Evolutionary conservation across 2,797 vertebrate genomes (phyloP).

Genomic region (Syngnathus acus): DNA sequence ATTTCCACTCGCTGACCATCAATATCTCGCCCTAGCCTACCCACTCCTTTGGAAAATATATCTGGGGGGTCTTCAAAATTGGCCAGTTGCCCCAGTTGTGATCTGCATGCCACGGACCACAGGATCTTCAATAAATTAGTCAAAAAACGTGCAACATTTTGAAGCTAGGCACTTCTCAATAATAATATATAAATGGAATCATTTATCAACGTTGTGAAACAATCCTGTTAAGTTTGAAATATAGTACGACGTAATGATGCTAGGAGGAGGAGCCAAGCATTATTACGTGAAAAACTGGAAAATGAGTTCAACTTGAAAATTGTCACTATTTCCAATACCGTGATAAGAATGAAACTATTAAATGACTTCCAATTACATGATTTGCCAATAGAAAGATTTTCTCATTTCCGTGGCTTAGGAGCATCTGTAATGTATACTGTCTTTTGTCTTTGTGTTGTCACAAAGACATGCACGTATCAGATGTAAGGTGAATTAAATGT

Average conservation of each 20-base stretch:
- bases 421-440: background rate
- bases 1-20: no score
- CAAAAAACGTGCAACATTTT: no score
- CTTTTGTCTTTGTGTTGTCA: background rate
- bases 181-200: no score
- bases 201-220: no score
- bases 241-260: background rate
- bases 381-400: background rate
- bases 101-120: no score
- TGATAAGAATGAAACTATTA: background rate
- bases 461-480: background rate
- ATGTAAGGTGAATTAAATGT: background rate
- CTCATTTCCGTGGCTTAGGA: background rate
- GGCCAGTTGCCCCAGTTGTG: no score
- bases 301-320: background rate
- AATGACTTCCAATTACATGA: background rate
- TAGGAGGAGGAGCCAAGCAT: background rate
- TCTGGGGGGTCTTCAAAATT: no score
- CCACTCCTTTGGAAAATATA: no score
- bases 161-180: no score
- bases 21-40: no score
- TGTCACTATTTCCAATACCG: background rate
- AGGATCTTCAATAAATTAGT: no score
- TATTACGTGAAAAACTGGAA: background rate
- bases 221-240: no score